A percentile compares a stretch with the other conserved stretches of the same genome.
Evolutionary conservation across 2,113 vertebrate genomes (phyloP).

Genomic region (Alces alces): DNA sequence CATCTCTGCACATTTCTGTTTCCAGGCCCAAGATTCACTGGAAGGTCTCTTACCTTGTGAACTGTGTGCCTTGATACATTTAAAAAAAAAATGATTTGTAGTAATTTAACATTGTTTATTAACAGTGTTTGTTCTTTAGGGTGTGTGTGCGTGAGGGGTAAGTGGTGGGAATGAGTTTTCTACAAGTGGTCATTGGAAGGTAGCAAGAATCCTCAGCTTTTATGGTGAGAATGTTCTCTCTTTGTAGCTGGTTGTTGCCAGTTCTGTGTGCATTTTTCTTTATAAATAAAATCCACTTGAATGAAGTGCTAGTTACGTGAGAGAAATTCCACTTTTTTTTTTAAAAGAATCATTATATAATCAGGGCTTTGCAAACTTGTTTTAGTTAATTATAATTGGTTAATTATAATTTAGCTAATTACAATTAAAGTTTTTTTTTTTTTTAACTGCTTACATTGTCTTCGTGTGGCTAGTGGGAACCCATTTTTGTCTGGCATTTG

Average conservation of each 20-base stretch:
- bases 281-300: neutral
- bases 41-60: neutral
- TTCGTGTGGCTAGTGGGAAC: neutral
- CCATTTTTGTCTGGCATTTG: neutral
- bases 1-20: neutral
- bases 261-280: neutral
- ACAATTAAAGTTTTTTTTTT: neutral
- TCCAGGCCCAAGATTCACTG: neutral
- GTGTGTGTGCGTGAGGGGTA: neutral
- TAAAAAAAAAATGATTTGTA: neutral
- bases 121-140: neutral
- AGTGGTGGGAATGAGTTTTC: neutral
- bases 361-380: neutral
- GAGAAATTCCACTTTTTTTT: neutral
- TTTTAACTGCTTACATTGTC: neutral
- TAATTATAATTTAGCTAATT: conserved; percentile 28
- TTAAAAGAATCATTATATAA: neutral
- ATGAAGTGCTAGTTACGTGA: neutral
- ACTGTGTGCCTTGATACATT: neutral
- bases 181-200: neutral
- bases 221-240: neutral
- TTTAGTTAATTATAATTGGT: conserved; percentile 15
- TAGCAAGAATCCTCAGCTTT: neutral
- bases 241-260: neutral
- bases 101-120: neutral